Percentiles rank a stretch among this genome's conserved stretches.
phyloP scores from a whole-genome alignment of 2,113 vertebrate genomes.

The Phyllostomus hastatus region DNA sequence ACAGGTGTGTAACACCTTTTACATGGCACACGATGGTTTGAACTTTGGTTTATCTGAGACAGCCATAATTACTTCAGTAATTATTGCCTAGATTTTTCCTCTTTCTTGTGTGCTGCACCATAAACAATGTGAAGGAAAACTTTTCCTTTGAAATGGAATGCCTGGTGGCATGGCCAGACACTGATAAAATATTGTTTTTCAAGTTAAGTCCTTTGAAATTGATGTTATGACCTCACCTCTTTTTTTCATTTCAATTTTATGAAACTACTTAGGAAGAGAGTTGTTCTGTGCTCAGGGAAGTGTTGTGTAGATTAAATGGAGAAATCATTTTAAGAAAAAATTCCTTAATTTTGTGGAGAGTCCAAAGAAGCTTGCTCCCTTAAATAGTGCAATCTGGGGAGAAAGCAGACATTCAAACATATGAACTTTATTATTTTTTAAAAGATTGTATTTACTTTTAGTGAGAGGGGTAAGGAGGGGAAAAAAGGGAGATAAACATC shows the following conservation, averaged over 20 bases:
- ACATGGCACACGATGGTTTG: background rate
- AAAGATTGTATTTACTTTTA: too few species aligned
- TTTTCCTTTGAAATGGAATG: background rate
- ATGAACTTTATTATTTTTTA: too few species aligned
- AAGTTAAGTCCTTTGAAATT: background rate
- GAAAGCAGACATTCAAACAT: background rate
- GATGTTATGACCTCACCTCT: background rate
- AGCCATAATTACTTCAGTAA: background rate
- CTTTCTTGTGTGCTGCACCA: background rate
- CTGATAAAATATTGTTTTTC: background rate
- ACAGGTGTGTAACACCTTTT: background rate
- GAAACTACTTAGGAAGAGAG: background rate
- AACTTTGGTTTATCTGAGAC: conserved; percentile 7
- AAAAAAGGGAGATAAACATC: too few species aligned
- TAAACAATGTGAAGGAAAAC: background rate
- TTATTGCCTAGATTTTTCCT: background rate
- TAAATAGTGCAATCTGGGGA: background rate
- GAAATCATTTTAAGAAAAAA: conserved; percentile 32
- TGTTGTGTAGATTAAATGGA: background rate
- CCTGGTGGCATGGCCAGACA: background rate
- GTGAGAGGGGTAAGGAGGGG: too few species aligned
- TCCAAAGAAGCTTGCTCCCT: background rate
- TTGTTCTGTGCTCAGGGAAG: background rate
- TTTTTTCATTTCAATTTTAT: background rate
- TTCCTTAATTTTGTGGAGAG: background rate